Evolutionary conservation across 2,797 vertebrate genomes (phyloP).

Genomic region (Cephalopachus bancanus): DNA sequence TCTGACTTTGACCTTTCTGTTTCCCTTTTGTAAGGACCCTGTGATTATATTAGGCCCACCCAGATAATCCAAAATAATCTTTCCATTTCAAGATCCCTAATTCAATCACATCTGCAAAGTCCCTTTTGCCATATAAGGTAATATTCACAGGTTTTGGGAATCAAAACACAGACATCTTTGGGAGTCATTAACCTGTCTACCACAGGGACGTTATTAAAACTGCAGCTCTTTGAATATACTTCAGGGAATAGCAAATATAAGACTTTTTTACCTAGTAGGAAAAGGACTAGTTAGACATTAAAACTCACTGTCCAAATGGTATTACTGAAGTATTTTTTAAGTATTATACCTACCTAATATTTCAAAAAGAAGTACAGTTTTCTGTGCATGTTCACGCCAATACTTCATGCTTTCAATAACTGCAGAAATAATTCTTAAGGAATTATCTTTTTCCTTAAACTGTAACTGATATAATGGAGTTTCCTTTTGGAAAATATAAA

Average conservation of each 20-base stretch:
- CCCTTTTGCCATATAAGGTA: background rate
- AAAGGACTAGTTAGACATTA: background rate
- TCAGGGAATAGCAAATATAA: background rate
- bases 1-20: background rate
- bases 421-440: conserved; percentile 94
- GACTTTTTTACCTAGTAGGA: background rate
- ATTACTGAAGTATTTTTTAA: conserved; percentile 61
- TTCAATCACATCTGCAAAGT: background rate
- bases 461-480: conserved; percentile 84
- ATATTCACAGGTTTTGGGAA: background rate
- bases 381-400: conserved; percentile 94
- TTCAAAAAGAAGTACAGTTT: conserved; percentile 93
- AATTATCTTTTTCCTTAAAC: conserved; percentile 88
- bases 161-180: background rate
- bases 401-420: conserved; percentile 96
- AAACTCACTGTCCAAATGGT: conserved; percentile 27
- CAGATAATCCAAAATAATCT: background rate
- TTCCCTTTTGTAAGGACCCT: background rate
- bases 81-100: background rate
- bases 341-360: conserved; percentile 92
- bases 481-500: conserved; percentile 86
- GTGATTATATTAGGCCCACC: background rate
- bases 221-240: background rate
- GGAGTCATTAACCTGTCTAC: background rate
- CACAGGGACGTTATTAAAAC: background rate